Evolutionary conservation across 1,140 invertebrate genomes (phyloP), one percentile per base, ranked within the genome.

Genomic region (Dendrolimus punctatus): DNA sequence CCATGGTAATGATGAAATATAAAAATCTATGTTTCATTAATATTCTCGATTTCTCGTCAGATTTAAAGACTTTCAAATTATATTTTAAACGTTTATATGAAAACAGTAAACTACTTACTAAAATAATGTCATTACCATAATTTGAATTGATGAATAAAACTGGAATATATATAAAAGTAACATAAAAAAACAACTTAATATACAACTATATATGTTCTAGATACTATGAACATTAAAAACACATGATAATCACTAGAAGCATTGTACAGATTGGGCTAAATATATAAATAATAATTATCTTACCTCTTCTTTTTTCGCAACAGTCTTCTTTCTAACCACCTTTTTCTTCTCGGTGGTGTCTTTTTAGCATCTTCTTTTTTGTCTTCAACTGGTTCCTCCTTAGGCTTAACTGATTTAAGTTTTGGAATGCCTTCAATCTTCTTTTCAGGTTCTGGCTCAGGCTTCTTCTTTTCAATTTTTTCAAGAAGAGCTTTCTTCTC

Each of bases 401-500:
- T 79, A 40, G 88, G 88, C 49, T 87, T 80, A 41, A 89, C 88
- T 5, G 85, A 60, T 60, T 89, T 90, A 4, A 88, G 71, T 76
- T 90, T 91, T 41, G 85, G 71, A 67, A 89, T 87, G 51, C 83
- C 83, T 67, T 90, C 90, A 60, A 87, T 75, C 65, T 88, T 86
- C 38, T 76, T 68, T 66, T 88, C 84, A 8, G 72, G 64, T 72
- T 87, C 82, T 42, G 71, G 61, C 65, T 81, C 79, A 49, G 77
- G 66, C 59, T 84, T 86, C 67, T 88, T 88, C 66, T 87, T 85
- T 63, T 89, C 83, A 57, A 86, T 74, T 62, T 87, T 87, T 64
- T 81, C 83, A 50, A 88, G 76, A 57, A 89, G 74, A 44, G 85
- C 84, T 55, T 84, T 85, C 67, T 87, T 88, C 68, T 87, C 87